A percentile compares a stretch with the other conserved stretches of the same genome.
Conservation (phyloP, 2,888 invertebrate species). For the Idaea dimidiata region DNA sequence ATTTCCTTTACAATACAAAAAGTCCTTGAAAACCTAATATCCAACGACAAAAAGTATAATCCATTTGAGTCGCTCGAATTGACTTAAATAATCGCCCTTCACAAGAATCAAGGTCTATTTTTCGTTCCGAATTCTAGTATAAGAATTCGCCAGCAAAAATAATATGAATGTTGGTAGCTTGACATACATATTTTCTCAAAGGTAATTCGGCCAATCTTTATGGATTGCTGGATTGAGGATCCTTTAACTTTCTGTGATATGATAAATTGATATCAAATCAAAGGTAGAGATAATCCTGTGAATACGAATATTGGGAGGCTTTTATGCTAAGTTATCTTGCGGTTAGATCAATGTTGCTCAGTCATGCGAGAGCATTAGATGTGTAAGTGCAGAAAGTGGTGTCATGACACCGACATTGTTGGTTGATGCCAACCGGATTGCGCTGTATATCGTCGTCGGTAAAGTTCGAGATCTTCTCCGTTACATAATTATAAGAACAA, state of each 20-base stretch:
- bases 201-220: background rate
- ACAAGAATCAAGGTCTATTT: slow-evolving; percentile 13
- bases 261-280: background rate
- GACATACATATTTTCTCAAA: background rate
- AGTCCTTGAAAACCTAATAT: background rate
- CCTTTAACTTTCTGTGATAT: background rate
- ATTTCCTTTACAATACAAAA: background rate
- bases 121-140: slow-evolving; percentile 16
- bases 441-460: background rate
- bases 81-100: slow-evolving; percentile 12
- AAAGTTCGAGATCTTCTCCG: background rate
- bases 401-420: background rate
- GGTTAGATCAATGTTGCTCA: background rate
- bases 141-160: slow-evolving; percentile 7
- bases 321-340: background rate
- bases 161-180: background rate
- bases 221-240: too few relatives aligned
- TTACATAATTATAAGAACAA: background rate
- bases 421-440: background rate
- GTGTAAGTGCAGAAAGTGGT: background rate
- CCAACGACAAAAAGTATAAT: slow-evolving; percentile 2
- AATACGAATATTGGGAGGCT: background rate
- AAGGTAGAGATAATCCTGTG: background rate
- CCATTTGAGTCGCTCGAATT: slow-evolving; percentile 18
- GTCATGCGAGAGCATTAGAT: background rate